Base-by-base conservation (phyloP, 2,113 vertebrate species). In the Telmatochromis sp. region DNA sequence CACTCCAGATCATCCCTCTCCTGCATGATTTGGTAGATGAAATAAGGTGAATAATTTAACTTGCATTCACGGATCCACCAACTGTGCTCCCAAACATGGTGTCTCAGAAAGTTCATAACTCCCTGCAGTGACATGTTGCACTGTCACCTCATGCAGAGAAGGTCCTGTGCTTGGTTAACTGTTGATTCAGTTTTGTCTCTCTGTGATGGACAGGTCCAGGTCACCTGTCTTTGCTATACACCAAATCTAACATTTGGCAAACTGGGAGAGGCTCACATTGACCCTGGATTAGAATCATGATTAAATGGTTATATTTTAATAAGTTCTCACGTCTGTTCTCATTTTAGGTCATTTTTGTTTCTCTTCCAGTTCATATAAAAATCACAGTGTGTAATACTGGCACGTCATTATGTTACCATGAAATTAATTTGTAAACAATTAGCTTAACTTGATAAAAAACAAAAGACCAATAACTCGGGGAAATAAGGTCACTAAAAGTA, bases 241-340 rank as follows among this genome's bases (percentile, higher is more conserved):
- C 31, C 17, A 35, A 35, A 33, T 35, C 58, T 63, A 63, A 63
- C 58, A 63, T 2, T 35, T 63, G 58, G 31, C 6, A 63, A 1
- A 11, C 9, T 63, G 58, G 31, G 9, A 63, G 58, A 63, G 31
- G 58, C 2, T 35, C 58, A 11, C 31, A 5, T 63, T 63, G 58
- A 11, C 28, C 8, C 28, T 63, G 58, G 31, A 63, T 63, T 4
- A 19, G 6, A 63, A 35, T 63, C 31, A 63, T 11, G 31, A 35
- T 63, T 63, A 63, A 63, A 63, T 35, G 9, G 9, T 33, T 63
- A 1, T 60, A 19, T 63, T 63, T 58, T 33, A 0, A 63, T 63
- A 35, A 63, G 0, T 63, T 63, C 2, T 63, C 0, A 0, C 1
- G 31, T 63, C 58, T 65, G 60, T 65, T 65, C 33, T 65, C 33